Evolutionary conservation across 2,113 vertebrate genomes (phyloP), one percentile per base, ranked within the genome.

Genomic region (Grallaria varia): DNA sequence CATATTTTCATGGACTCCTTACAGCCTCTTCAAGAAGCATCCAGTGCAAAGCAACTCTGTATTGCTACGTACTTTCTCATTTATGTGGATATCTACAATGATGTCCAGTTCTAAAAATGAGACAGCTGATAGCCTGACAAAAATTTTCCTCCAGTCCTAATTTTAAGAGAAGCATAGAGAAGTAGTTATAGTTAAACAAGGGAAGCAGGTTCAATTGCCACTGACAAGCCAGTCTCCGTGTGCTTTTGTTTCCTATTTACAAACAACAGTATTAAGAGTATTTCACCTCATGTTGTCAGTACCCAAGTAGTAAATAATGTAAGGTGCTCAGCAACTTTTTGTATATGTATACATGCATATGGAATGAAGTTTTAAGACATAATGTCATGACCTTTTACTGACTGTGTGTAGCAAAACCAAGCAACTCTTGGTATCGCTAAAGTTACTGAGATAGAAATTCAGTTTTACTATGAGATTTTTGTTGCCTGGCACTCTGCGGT

Each of bases 191-290:
- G 27, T 42, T 86, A 74, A 89, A 80, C 50, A 77, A 67, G 60
- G 56, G 52, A 86, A 94, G 71, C 35, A 66, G 68, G 39, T 45
- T 90, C 50, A 72, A 33, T 76, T 69, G 75, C 47, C 33, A 80
- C 40, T 58, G 71, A 44, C 55, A 62, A 77, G 67, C 22, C 84
- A 77, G n/a, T n/a, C 45, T 40, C 47, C 64, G 25, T 12, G 23
- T 74, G 27, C 60, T 73, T 92, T 77, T 81, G 21, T 60, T 95
- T 66, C 14, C 55, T 58, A 37, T 27, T 53, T 91, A 64, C 13
- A 74, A 87, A 52, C 27, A 59, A 39, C 5, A 15, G 40, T 69
- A 62, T 77, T 35, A 81, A 50, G 7, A 72, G 47, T 31, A 67
- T 35, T 59, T 74, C 31, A 72, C n/a, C 20, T 93, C 2, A 1